phyloP scores from a whole-genome alignment of 53 echinoderm and acorn worm genomes.

The Astropecten irregularis region DNA sequence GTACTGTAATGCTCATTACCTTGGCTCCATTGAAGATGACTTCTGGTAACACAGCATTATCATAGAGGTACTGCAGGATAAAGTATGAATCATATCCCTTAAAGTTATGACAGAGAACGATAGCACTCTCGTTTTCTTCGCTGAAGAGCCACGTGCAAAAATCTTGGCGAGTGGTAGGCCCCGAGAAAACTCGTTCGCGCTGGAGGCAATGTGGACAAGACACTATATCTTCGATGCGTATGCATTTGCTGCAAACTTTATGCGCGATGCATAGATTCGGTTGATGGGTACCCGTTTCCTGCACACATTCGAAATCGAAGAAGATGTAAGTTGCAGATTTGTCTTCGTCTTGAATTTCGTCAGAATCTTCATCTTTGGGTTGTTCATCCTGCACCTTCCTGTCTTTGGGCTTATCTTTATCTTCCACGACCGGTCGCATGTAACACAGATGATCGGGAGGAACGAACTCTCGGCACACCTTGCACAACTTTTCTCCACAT shows the following conservation, averaged over 20 bases:
- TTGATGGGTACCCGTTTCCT: constrained; percentile 19
- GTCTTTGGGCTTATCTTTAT: not conserved
- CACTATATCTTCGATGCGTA: not conserved
- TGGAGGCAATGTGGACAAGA: constrained; percentile 11
- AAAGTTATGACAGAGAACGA: constrained; percentile 42
- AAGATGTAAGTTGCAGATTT: constrained; percentile 38
- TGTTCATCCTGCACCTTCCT: not conserved
- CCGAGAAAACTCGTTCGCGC: not conserved
- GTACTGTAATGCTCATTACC: constrained; percentile 15
- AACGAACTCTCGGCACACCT: constrained; percentile 37
- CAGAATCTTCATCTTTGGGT: not conserved
- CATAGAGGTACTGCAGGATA: constrained; percentile 41
- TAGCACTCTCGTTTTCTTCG: not conserved
- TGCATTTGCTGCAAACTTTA: not conserved
- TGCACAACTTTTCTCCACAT: constrained; percentile 48
- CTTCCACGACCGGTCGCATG: constrained; percentile 9
- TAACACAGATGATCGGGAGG: constrained; percentile 40
- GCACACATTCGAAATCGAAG: constrained; percentile 44
- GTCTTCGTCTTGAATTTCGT: not conserved
- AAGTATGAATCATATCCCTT: constrained; percentile 52
- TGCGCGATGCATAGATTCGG: constrained; percentile 40
- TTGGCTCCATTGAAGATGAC: constrained; percentile 31
- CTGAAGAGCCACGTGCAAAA: constrained; percentile 17
- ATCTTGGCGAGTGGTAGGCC: not conserved
- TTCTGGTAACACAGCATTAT: constrained; percentile 41